Evolutionary conservation across 2,888 invertebrate genomes (phyloP).

Genomic region (Ctena decussata): DNA sequence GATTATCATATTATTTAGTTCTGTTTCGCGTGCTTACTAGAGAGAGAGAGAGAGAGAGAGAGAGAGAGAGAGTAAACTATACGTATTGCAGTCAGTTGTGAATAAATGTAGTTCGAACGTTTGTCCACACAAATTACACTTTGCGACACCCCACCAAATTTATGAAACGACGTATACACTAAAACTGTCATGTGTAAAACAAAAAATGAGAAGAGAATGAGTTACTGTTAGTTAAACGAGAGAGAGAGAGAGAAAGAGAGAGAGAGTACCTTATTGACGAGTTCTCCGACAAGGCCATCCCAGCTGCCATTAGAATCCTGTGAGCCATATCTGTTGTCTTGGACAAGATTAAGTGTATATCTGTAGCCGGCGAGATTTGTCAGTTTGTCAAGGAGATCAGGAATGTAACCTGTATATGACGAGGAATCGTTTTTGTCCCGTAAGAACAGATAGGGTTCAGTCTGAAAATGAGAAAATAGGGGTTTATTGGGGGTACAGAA

Average conservation of each 20-base stretch:
- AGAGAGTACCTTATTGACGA: conserved; percentile 64
- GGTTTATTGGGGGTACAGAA: too few species aligned
- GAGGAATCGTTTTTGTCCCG: neutral
- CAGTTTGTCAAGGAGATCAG: conserved; percentile 71
- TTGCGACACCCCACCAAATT: neutral
- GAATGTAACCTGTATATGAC: conserved; percentile 69
- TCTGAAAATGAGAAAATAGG: conserved; percentile 34
- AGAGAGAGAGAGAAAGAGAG: too few species aligned
- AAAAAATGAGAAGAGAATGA: too few species aligned
- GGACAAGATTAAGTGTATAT: conserved; percentile 56
- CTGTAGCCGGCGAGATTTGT: conserved; percentile 33
- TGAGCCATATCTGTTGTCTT: conserved; percentile 55
- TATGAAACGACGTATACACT: neutral
- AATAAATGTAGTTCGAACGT: too few species aligned
- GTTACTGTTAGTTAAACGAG: too few species aligned
- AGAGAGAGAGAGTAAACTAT: too few species aligned
- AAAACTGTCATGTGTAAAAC: too few species aligned
- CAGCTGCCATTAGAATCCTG: conserved; percentile 64
- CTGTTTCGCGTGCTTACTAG: too few species aligned
- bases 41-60: neutral
- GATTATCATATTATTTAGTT: too few species aligned
- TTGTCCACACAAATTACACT: too few species aligned
- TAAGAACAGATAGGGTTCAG: conserved; percentile 41
- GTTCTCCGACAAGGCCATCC: conserved; percentile 74
- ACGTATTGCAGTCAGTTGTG: too few species aligned